Evolutionary conservation across 2,113 vertebrate genomes (phyloP).

Genomic region (Macrotus californicus): DNA sequence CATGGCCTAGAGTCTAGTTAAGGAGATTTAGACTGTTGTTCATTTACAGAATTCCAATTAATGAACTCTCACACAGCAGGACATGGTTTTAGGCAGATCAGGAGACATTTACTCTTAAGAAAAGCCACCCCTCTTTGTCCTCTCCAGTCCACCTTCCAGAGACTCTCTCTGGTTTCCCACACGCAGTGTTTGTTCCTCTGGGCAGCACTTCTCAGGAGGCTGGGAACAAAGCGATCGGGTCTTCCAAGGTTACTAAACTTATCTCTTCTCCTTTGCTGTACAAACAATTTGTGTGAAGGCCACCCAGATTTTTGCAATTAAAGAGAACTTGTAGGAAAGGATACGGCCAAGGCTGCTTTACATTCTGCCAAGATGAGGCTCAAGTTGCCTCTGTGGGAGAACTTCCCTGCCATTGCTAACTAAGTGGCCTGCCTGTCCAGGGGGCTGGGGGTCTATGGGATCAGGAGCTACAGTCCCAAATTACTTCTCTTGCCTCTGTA

Average conservation of each 20-base stretch:
- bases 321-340: constrained; percentile 46
- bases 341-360: constrained; percentile 43
- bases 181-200: constrained; percentile 44
- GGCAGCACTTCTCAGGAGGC: constrained; percentile 37
- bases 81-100: not conserved
- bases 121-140: not conserved
- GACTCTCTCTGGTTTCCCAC: constrained; percentile 42
- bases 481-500: not conserved
- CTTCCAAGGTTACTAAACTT: constrained; percentile 51
- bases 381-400: constrained; percentile 49
- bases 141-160: not conserved
- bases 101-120: not conserved
- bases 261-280: constrained; percentile 14
- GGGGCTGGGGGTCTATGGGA: accelerated
- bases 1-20: not conserved
- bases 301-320: constrained; percentile 62
- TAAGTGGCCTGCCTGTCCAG: not conserved
- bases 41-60: constrained; percentile 3
- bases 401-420: not conserved
- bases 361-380: constrained; percentile 51
- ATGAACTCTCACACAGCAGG: constrained; percentile 24
- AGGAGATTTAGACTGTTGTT: constrained; percentile 40
- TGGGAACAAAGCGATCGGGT: constrained; percentile 6
- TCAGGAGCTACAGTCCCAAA: not conserved
- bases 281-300: constrained; percentile 46